Evolutionary conservation across 2,888 invertebrate genomes (phyloP), one percentile per base, ranked within the genome.

Genomic region (Oasisia sp.): DNA sequence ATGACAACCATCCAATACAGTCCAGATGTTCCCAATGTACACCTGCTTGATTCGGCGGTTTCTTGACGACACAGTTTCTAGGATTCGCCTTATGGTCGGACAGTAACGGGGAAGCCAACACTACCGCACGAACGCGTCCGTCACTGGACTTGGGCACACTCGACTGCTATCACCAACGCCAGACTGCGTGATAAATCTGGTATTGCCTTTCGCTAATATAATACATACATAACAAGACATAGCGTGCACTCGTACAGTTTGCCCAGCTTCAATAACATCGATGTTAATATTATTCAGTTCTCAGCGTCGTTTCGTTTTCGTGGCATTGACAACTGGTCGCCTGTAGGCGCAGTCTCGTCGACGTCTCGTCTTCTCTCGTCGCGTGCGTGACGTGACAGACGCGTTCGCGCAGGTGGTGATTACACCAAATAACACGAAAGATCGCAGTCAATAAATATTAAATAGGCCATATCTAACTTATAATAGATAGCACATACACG

Each of bases 341-440:
- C 74, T 74, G 74, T 74, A 7, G 27, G 74, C 74, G n/a, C 74
- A n/a, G 74, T 74, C 74, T 74, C 74, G 74, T n/a, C 27, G 74
- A 74, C 14, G 74, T 74, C 74, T 74, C 74, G 74, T 19, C 27
- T 74, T 74, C 27, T 74, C 74, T 27, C 74, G 74, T 38, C 38
- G 38, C 38, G 38, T 74, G n/a, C 74, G 74, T 38, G 2, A 4
- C 38, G 38, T 74, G n/a, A 74, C 74, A 27, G 74, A 74, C 74
- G 74, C 74, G 74, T 74, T 74, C 74, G 74, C 27, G 14, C 74
- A 14, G 27, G 74, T 74, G 74, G 74, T 74, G n/a, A 74, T 74
- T 74, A 74, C 74, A 74, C n/a, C 74, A 74, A 74, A 74, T 90
- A 90, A 90, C 90, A 38, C 90, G 90, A 90, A 90, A 90, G 74